Base-by-base conservation (phyloP, 2,797 vertebrate species). In the Helarctos malayanus region DNA sequence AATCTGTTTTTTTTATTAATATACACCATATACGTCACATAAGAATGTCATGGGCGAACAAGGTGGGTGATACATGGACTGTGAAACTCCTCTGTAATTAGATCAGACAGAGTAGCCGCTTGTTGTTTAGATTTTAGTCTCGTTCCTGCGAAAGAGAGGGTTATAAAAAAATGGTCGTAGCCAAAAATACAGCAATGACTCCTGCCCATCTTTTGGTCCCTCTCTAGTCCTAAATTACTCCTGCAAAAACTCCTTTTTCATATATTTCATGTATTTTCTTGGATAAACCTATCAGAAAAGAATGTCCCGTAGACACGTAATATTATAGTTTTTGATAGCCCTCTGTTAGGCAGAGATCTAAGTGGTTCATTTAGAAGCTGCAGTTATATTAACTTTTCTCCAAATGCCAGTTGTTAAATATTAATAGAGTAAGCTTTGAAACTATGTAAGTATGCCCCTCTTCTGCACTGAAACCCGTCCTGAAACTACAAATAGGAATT, bases 381-480 rank as follows among this genome's bases (percentile, higher is more conserved):
- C 9, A 61, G 7, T 59, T 65, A 38, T 71, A 52, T n/a, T 63
- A 80, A 75, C 38, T n/a, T 69, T 95, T 16, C n/a, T 52, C 35
- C 29, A 65, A 80, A 69, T 92, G 68, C 19, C 5, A 63, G 25
- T 87, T 82, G 38, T 61, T 92, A 90, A 96, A 79, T 96, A 69
- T 80, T 68, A 96, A 85, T 94, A 92, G 56, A 86, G 32, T 63
- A 73, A 95, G 14, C 52, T 95, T 83, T 59, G 9, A 87, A 81
- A 80, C 83, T 84, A 59, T 47, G 73, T 49, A 68, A 68, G 49
- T 59, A 2, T 81, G 47, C 8, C 16, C 29, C 12, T 14, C 11
- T 68, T 68, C 13, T 5, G 13, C 9, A 65, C 19, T 12, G 82
- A 96, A 85, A 91, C n/a, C 35, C 13, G 54, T 81, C n/a, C 88